Evolutionary conservation across 2,888 invertebrate genomes (phyloP), one percentile per base, ranked within the genome.

Genomic region (Thyatira batis): DNA sequence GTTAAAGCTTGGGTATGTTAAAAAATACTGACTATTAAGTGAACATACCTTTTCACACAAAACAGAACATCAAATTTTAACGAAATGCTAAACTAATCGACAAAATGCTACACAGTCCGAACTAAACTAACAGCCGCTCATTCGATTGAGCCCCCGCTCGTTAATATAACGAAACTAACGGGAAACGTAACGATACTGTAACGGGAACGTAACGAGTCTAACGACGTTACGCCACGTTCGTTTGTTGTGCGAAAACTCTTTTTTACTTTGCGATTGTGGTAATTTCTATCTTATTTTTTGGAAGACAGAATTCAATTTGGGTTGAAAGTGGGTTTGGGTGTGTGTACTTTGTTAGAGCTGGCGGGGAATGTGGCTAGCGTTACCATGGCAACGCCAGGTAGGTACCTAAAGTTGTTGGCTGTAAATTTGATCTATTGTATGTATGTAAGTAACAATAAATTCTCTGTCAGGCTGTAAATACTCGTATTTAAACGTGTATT

Each of bases 91-190:
- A 61, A 62, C 53, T 56, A 63, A 63, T 67, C 61, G 52, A 50
- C 28, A 53, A 54, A 62, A 49, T 52, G 30, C 27, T 58, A 59
- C 65, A 65, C 58, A 13, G 6, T 60, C 45, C 52, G 27, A 23
- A 50, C 50, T 23, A 43, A n/a, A 21, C 39, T 39, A 39, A 39
- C 39, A 39, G 39, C 3, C 53, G 53, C 51, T 65, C 52, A 78
- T 73, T 72, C 59, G 69, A 77, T 78, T 73, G 69, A 57, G 55
- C 53, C 57, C 58, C 57, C 65, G 54, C 65, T 76, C 68, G 76
- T 81, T 77, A 77, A 58, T 57, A 58, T 78, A 74, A 78, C 78
- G 64, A 71, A 76, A 71, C 69, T 75, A 73, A 71, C 69, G 65
- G 59, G 58, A 55, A 61, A 63, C 66, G 68, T 67, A 57, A 64